A percentile compares a stretch with the other conserved stretches of the same genome.
Conservation (phyloP, 2,888 invertebrate species). For the Archips xylosteana region DNA sequence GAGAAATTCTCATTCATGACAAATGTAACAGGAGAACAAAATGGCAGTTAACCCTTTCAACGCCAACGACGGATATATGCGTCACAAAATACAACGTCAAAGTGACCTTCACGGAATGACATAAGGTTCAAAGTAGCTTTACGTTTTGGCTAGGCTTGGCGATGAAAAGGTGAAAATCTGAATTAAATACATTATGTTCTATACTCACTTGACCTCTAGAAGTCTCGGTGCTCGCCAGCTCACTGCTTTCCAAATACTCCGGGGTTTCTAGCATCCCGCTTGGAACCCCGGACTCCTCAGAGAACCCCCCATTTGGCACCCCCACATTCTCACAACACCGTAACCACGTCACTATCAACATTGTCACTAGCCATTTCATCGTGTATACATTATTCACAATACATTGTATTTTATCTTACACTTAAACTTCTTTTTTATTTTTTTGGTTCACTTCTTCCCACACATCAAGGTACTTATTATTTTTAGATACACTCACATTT, state of each 20-base stretch:
- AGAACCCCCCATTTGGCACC: background rate
- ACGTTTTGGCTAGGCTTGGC: too few species aligned
- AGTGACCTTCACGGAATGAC: too few species aligned
- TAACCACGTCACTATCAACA: conserved; percentile 16
- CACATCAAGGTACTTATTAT: background rate
- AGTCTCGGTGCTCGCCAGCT: conserved; percentile 26
- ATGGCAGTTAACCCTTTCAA: too few species aligned
- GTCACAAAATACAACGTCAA: too few species aligned
- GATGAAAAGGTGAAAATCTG: too few species aligned
- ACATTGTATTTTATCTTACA: conserved; percentile 4
- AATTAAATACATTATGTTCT: too few species aligned
- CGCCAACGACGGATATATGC: too few species aligned
- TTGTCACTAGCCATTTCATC: conserved; percentile 31
- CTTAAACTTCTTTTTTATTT: too few species aligned
- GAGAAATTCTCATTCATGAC: too few species aligned
- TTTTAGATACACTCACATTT: background rate
- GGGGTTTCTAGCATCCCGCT: background rate
- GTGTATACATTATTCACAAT: conserved; percentile 21
- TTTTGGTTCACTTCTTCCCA: background rate
- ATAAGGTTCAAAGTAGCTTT: too few species aligned
- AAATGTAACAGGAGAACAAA: too few species aligned
- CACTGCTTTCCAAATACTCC: conserved; percentile 30
- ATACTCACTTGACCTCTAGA: conserved; percentile 23
- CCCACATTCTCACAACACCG: background rate
- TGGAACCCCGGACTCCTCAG: background rate